phyloP scores from a whole-genome alignment of 2,888 invertebrate species.

The Anagyrus pseudococci region DNA sequence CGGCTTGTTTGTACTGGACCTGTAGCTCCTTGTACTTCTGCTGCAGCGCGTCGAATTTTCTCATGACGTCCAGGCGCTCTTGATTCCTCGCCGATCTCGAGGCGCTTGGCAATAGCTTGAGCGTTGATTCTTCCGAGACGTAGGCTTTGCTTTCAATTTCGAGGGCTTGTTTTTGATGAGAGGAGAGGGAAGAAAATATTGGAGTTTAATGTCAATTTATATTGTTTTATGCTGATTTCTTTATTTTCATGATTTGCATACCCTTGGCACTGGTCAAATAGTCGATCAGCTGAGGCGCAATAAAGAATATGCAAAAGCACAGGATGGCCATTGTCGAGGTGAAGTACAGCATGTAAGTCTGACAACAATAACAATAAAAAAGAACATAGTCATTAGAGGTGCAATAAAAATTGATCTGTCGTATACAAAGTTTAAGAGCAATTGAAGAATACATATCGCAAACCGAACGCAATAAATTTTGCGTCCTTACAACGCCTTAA shows the following conservation, averaged over 20 bases:
- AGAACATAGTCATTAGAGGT: too few species aligned
- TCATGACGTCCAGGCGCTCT: conserved; percentile 21
- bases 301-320: conserved; percentile 21
- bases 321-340: conserved; percentile 10
- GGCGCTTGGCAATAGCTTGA: conserved; percentile 1
- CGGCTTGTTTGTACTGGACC: conserved; percentile 19
- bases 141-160: conserved; percentile 1
- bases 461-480: too few species aligned
- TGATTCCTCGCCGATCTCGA: conserved; percentile 10
- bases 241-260: neutral
- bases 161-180: neutral
- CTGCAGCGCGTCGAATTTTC: conserved; percentile 11
- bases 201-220: too few species aligned
- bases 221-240: too few species aligned
- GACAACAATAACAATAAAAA: neutral
- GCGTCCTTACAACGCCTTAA: too few species aligned
- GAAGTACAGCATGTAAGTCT: conserved; percentile 23
- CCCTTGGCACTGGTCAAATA: conserved; percentile 19
- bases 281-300: conserved; percentile 22
- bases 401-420: too few species aligned
- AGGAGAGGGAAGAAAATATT: too few species aligned
- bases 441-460: too few species aligned
- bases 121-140: conserved; percentile 8
- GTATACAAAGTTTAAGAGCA: too few species aligned
- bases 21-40: conserved; percentile 22